Base-by-base conservation (phyloP, 2,888 invertebrate species). In the Scaptomyza cyrtandrae region DNA sequence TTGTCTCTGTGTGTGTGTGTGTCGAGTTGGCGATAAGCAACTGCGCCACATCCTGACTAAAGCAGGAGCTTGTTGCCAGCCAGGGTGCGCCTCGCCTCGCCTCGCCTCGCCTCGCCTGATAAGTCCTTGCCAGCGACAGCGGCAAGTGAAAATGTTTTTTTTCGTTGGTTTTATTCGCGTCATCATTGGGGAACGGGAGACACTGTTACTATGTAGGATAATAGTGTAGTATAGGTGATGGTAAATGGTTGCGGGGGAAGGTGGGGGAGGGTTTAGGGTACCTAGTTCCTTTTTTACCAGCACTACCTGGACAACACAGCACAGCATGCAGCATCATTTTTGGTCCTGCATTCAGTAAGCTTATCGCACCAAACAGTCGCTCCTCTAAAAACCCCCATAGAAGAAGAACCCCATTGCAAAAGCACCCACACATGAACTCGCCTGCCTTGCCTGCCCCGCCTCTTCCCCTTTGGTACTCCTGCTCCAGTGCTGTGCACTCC, bases 81-180 rank as follows among this genome's bases (percentile, higher is more conserved):
- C 63, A 59, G 65, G 63, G 63, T 85, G 86, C 67, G 83, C 69
- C 77, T 37, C 63, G 65, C 70, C 37, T 13, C 33, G 33, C 33
- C 33, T 31, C 1, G 31, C 10, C 24, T 24, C 19, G 19, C 19
- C 11, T 85, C 19, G 80, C 37, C 52, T 16, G 52, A 88, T 89
- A 88, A 80, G 67, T 37, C 53, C 62, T 48, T 48, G 61, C 61
- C 60, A 69, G 69, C 61, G 75, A 77, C 76, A 77, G 70, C 79
- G 73, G 83, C 88, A 82, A 88, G 86, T 82, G 84, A 84, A 84
- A 86, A 86, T 84, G 67, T 85, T 78, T 39, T 37, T 41, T 41
- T 41, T 41, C 1, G 19, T 19, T 41, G 3, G 59, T 57, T 64
- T 63, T 72, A 75, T 55, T 67, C 75, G 78, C 72, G 76, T 75